Base-by-base conservation (phyloP, 2,888 invertebrate species). In the Alsophila aescularia region DNA sequence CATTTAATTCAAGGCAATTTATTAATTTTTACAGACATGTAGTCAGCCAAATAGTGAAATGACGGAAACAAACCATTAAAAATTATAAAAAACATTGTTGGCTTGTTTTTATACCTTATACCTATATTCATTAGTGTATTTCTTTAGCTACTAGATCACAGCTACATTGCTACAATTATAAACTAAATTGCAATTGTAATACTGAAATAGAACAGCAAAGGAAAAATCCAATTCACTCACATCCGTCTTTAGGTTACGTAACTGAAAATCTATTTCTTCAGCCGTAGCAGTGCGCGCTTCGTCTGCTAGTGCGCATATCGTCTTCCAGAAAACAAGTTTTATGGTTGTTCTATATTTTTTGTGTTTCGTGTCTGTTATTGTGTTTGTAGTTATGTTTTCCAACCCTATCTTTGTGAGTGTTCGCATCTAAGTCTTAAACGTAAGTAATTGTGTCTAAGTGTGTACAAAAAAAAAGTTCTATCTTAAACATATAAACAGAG, bases 161-260 rank as follows among this genome's bases (percentile, higher is more conserved):
- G n/a, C n/a, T n/a, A 6, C 24, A 24, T 24, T 24, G n/a, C n/a
- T n/a, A n/a, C n/a, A n/a, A n/a, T 24, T 7, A 2, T 7, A 3
- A 12, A 32, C 13, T 12, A 4, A 21, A 34, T 4, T 32, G 18
- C 13, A 21, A 31, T 42, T 34, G 7, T 18, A n/a, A 12, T 12
- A 13, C 34, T 34, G 5, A 13, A 32, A 32, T 34, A 34, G 43
- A 43, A 0, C 21, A 43, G 12, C 42, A 24, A 36, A 45, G 27
- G 27, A 36, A 45, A 42, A 47, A 42, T 72, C 62, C 64, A 66
- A 68, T 68, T 67, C 72, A 69, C 66, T 72, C 73, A 66, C 49
- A 52, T 64, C 14, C 44, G 48, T 37, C 48, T 52, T 60, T 45
- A 15, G 57, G 61, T 50, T 73, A 68, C 64, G 34, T 44, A 63